phyloP scores from a whole-genome alignment of 2,113 vertebrate species.

The Lontra canadensis region DNA sequence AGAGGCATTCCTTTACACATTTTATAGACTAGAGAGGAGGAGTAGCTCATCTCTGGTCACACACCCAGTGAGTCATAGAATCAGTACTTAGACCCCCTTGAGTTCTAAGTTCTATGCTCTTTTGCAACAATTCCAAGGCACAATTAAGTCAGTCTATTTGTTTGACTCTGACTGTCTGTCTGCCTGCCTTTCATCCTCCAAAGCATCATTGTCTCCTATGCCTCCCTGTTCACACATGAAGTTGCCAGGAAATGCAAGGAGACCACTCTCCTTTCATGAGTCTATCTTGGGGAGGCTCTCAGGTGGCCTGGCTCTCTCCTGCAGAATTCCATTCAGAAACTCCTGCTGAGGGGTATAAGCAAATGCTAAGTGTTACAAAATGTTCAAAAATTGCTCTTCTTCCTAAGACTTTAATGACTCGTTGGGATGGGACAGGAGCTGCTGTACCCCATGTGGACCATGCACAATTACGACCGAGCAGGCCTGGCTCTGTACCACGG shows the following conservation, averaged over 20 bases:
- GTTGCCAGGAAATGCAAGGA: neutral
- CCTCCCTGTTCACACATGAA: neutral
- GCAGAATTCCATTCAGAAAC: neutral
- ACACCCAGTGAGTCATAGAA: neutral
- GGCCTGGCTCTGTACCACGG: neutral
- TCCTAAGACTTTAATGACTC: neutral
- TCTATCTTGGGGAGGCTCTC: neutral
- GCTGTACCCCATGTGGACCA: accelerated
- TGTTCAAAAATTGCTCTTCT: neutral
- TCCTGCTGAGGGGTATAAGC: neutral
- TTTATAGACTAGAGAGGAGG: neutral
- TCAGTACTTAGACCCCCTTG: neutral
- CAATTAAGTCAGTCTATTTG: neutral
- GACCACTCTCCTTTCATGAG: neutral
- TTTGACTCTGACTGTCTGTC: neutral
- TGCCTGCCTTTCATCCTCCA: neutral
- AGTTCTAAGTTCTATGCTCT: neutral
- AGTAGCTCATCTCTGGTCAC: neutral
- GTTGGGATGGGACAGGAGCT: accelerated
- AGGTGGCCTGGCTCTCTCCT: too few relatives aligned
- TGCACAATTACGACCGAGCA: accelerated
- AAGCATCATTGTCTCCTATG: accelerated
- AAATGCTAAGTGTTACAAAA: neutral
- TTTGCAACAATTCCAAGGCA: neutral
- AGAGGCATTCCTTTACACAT: neutral